These are phyloP conservation scores for Melinopterus prodromus DNA, from an alignment of 2,888 invertebrate species.

Conservation along the genomic window DNA sequence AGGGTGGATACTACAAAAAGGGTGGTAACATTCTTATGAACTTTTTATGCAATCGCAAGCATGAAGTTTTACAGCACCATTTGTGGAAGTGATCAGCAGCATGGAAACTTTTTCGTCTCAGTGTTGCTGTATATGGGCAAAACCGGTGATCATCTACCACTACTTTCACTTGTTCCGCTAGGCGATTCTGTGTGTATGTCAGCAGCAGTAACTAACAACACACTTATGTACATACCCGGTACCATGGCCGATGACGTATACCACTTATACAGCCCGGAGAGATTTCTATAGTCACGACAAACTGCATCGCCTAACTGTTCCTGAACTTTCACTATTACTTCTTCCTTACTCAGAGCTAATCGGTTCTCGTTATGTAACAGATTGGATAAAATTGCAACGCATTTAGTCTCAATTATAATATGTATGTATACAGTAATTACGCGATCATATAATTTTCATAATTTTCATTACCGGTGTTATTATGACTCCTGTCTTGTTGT, in stretches of 20 bases:
- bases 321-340: background rate
- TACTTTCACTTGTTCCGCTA: constrained; percentile 39
- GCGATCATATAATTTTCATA: too few species aligned
- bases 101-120: background rate
- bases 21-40: too few species aligned
- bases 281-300: background rate
- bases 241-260: background rate
- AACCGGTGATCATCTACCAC: constrained; percentile 24
- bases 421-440: too few species aligned
- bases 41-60: too few species aligned
- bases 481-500: too few species aligned
- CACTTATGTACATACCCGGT: constrained; percentile 12
- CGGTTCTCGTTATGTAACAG: background rate
- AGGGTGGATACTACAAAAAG: too few species aligned
- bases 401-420: too few species aligned
- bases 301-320: constrained; percentile 5
- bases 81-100: background rate
- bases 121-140: constrained; percentile 5
- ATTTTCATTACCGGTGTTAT: too few species aligned
- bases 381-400: background rate
- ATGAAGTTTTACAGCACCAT: too few species aligned
- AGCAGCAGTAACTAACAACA: constrained; percentile 16
- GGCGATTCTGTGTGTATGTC: constrained; percentile 23
- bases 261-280: background rate
- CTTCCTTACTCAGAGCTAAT: background rate